Conservation (phyloP, 2,113 vertebrate species). For the Fregata magnificens region DNA sequence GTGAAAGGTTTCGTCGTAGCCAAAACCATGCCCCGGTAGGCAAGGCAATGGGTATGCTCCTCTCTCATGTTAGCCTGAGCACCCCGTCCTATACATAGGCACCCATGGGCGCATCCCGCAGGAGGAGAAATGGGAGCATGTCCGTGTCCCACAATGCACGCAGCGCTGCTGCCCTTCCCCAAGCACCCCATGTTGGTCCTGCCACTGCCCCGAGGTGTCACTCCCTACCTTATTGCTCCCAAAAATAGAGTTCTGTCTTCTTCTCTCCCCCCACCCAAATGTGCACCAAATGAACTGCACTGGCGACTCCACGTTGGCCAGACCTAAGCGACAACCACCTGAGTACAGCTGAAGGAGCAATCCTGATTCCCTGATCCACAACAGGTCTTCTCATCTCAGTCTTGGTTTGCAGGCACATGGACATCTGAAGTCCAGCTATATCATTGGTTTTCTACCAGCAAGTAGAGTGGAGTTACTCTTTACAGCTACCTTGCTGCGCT, state of each 20-base stretch:
- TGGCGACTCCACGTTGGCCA: neutral
- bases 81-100: neutral
- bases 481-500: neutral
- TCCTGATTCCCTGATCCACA: neutral
- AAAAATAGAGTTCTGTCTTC: neutral
- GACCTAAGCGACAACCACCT: neutral
- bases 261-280: neutral
- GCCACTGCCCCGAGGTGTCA: neutral
- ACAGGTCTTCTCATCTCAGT: neutral
- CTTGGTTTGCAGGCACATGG: neutral
- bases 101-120: neutral
- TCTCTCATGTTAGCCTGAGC: neutral
- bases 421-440: neutral
- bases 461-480: neutral
- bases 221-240: neutral
- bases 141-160: accelerated
- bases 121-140: neutral
- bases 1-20: neutral
- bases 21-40: neutral
- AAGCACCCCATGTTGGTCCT: neutral
- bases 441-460: neutral
- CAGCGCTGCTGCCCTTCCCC: neutral
- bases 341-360: neutral
- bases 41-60: neutral
- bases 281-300: neutral